Evolutionary conservation across 2,888 invertebrate genomes (phyloP).

Genomic region (Saturnia japonica): DNA sequence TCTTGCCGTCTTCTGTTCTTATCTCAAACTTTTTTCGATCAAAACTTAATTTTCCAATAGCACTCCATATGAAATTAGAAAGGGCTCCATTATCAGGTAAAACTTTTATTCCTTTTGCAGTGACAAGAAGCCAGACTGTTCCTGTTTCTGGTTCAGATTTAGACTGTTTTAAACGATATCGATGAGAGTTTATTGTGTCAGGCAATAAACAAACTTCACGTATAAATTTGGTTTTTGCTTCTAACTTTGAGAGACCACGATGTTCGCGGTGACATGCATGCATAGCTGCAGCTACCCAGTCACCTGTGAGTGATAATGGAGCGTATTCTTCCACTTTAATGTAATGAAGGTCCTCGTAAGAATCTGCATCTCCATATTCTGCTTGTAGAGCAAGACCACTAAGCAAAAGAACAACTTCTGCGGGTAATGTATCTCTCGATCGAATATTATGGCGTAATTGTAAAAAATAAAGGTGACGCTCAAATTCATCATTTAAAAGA

Average conservation of each 20-base stretch:
- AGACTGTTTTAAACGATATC: slow-evolving; percentile 89
- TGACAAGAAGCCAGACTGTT: slow-evolving; percentile 94
- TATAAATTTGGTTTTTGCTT: slow-evolving; percentile 94
- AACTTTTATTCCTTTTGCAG: slow-evolving; percentile 95
- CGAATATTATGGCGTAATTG: slow-evolving; percentile 95
- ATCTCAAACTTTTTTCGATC: slow-evolving; percentile 99
- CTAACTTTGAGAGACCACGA: slow-evolving; percentile 87
- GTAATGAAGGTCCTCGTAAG: slow-evolving; percentile 66
- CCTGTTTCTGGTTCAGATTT: slow-evolving; percentile 89
- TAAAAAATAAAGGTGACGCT: slow-evolving; percentile 96
- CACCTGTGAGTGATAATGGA: slow-evolving; percentile 84
- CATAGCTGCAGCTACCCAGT: slow-evolving; percentile 83
- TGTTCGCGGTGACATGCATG: slow-evolving; percentile 92
- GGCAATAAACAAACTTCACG: slow-evolving; percentile 92
- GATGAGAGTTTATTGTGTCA: slow-evolving; percentile 94
- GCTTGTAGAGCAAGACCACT: slow-evolving; percentile 96
- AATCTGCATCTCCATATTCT: slow-evolving; percentile 90
- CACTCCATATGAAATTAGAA: slow-evolving; percentile 96
- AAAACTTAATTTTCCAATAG: slow-evolving; percentile 96
- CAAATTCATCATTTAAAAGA: slow-evolving; percentile 94
- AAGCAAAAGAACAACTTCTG: slow-evolving; percentile 88
- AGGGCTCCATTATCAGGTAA: slow-evolving; percentile 86
- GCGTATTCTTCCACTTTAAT: slow-evolving; percentile 94
- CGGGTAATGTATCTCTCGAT: slow-evolving; percentile 83
- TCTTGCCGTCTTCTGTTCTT: slow-evolving; percentile 92